Evolutionary conservation across 2,113 vertebrate genomes (phyloP).

Genomic region (Hippoglossus stenolepis): DNA sequence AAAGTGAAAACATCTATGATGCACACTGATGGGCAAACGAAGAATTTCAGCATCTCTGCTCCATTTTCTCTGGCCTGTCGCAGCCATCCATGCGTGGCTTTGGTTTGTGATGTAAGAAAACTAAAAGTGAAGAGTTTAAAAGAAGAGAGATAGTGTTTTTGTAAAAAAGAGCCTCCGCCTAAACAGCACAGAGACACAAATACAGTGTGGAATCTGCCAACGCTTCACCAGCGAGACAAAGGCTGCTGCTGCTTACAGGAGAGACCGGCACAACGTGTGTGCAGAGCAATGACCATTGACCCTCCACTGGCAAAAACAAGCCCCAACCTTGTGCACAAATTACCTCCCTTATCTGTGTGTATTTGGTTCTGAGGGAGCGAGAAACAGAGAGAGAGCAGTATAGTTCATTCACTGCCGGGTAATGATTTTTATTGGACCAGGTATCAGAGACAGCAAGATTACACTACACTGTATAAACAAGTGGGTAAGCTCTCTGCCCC

Average conservation of each 20-base stretch:
- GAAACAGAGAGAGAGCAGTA: slow-evolving; percentile 11
- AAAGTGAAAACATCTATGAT: slow-evolving; percentile 5
- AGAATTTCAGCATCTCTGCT: slow-evolving; percentile 1
- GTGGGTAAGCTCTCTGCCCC: neutral
- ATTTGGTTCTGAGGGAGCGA: slow-evolving; percentile 41
- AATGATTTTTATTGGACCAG: slow-evolving; percentile 56
- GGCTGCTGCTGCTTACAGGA: slow-evolving; percentile 59
- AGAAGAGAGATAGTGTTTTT: neutral
- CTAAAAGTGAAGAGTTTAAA: slow-evolving; percentile 1
- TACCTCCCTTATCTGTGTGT: slow-evolving; percentile 63
- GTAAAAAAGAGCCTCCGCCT: slow-evolving; percentile 9
- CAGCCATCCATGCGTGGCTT: neutral
- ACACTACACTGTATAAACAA: slow-evolving; percentile 13
- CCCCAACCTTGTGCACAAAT: slow-evolving; percentile 56
- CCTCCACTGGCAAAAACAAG: slow-evolving; percentile 68
- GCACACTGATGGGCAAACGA: slow-evolving; percentile 7
- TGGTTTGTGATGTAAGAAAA: slow-evolving; percentile 35
- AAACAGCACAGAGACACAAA: slow-evolving; percentile 66
- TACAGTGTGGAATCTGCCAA: slow-evolving; percentile 80
- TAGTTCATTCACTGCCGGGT: slow-evolving; percentile 53
- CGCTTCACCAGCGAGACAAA: slow-evolving; percentile 76
- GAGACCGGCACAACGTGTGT: slow-evolving; percentile 33
- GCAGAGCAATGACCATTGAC: slow-evolving; percentile 71
- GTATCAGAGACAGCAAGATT: slow-evolving; percentile 49
- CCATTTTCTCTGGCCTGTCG: neutral